Base-by-base conservation (phyloP, 2,797 vertebrate genomes). In the Distichodus sexfasciatus region DNA sequence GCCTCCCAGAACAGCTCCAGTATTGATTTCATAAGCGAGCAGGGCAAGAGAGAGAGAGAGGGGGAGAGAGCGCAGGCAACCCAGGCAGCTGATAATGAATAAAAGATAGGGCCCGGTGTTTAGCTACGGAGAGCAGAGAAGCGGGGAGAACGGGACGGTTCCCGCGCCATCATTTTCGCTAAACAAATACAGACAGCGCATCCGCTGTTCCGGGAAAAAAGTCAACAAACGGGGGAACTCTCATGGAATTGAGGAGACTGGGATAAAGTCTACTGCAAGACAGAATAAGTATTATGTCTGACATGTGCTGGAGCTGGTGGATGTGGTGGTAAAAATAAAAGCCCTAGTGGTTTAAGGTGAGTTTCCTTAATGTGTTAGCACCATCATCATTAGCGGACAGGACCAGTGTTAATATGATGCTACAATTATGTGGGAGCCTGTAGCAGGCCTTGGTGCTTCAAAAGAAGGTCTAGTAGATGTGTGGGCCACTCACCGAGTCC, bases 21-120 rank as follows among this genome's bases (percentile, higher is more conserved):
- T 73, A 77, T 77, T 73, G 75, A 77, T 77, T 77, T 77, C 75
- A 69, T 66, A 76, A 72, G 53, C 28, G n/a, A 36, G 24, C 47
- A 9, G 17, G 28, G 36, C 5, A 11, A 21, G 55, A 15, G n/a
- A 17, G 33, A 10, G 35, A 35, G 29, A 21, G 6, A 4, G 23
- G 33, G 35, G 15, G 26, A 6, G 10, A 53, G 15, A 19, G 55
- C 11, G 24, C 26, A 48, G 17, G 60, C 15, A 55, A n/a, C 4
- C 6, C 21, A 35, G 53, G 46, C 43, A 35, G 31, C 40, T 69
- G 57, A 60, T 60, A 46, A 74, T 74, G 59, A 74, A 74, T 74
- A 69, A 74, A 69, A 66, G 65, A 74, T 74, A 48, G 58, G 63
- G 19, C 36, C 12, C 50, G 23, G 28, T 53, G 31, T 51, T 57